Evolutionary conservation across 2,888 invertebrate genomes (phyloP).

Genomic region (Operophtera brumata): DNA sequence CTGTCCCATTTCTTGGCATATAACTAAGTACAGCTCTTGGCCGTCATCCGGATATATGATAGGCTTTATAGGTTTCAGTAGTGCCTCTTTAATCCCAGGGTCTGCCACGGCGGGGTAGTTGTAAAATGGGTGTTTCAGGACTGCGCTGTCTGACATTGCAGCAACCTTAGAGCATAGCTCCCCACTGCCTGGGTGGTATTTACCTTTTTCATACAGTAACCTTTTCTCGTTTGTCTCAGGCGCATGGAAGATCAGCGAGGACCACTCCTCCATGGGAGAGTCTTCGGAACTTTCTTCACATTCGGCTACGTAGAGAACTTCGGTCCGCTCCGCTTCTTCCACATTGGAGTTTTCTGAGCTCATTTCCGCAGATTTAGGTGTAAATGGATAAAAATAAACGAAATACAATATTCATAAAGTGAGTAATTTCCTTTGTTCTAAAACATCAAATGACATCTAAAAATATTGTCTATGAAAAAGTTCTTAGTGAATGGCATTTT

Average conservation of each 20-base stretch:
- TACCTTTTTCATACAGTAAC: conserved; percentile 39
- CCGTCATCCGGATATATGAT: conserved; percentile 57
- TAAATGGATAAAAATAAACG: conserved; percentile 6
- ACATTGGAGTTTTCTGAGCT: conserved; percentile 1
- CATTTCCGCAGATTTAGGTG: conserved; percentile 10
- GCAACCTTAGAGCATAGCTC: conserved; percentile 60
- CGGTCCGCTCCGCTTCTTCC: conserved; percentile 3
- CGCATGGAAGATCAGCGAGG: conserved; percentile 47
- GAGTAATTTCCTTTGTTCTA: not conserved
- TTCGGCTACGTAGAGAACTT: conserved; percentile 29
- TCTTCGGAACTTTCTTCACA: conserved; percentile 53
- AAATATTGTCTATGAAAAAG: too few species aligned
- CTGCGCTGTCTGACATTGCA: conserved; percentile 52
- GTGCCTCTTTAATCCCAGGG: conserved; percentile 58
- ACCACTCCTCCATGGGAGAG: conserved; percentile 60
- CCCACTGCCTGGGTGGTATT: conserved; percentile 56
- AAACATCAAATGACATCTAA: conserved; percentile 6
- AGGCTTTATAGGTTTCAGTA: conserved; percentile 43
- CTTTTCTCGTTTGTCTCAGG: conserved; percentile 47
- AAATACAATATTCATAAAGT: not conserved
- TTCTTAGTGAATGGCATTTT: too few species aligned
- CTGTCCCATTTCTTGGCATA: conserved; percentile 58
- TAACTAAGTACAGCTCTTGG: conserved; percentile 55
- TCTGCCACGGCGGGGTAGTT: conserved; percentile 61
- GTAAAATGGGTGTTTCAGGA: conserved; percentile 59